Evolutionary conservation across 2,113 vertebrate species (phyloP).

Genomic region (Procapra przewalskii): DNA sequence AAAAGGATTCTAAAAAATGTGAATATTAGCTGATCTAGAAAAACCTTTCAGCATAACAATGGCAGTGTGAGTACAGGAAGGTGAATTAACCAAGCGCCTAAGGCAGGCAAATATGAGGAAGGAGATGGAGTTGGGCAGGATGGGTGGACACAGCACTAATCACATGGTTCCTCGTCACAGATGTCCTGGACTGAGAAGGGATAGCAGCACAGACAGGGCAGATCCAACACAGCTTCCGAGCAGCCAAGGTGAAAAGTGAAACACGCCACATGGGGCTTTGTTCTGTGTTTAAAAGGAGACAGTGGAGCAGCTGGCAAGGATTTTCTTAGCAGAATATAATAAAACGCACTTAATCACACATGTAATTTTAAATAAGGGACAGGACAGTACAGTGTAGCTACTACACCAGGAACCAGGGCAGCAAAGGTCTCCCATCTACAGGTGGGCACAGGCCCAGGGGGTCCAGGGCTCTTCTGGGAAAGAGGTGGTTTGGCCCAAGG

Average conservation of each 20-base stretch:
- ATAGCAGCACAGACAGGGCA: rapidly evolving
- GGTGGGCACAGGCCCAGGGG: not conserved
- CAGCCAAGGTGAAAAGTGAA: not conserved
- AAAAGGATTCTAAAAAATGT: not conserved
- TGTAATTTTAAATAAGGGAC: not conserved
- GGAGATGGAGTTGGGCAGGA: not conserved
- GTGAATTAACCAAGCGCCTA: not conserved
- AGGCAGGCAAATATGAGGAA: not conserved
- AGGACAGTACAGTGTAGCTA: not conserved
- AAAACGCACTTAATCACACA: not conserved
- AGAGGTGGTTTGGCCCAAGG: not conserved
- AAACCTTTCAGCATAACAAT: not conserved
- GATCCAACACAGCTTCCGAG: not conserved
- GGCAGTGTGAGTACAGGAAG: not conserved
- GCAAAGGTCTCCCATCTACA: not conserved
- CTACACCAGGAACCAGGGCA: not conserved
- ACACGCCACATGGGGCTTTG: not conserved
- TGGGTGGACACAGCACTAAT: too few relatives aligned
- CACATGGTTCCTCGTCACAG: not conserved
- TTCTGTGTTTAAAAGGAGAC: not conserved
- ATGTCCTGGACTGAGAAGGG: not conserved
- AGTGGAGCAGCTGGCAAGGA: not conserved
- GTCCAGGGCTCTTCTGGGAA: not conserved
- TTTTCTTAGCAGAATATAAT: not conserved
- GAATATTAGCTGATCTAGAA: not conserved